Conservation (phyloP, 2,888 invertebrate genomes). For the Dione juno region DNA sequence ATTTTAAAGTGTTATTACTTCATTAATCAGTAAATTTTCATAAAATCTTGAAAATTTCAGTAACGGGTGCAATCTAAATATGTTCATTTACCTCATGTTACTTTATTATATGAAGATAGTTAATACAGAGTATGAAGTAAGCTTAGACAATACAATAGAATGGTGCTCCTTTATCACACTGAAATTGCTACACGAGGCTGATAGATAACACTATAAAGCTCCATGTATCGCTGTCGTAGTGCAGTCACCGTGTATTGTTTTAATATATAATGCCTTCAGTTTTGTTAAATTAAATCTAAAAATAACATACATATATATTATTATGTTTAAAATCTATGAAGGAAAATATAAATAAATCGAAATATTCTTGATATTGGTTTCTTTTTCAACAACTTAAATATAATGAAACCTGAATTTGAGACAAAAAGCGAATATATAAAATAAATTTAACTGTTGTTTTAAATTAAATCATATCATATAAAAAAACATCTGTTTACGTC, state of each 20-base stretch:
- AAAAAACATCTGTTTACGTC: conserved; percentile 4
- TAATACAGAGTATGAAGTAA: conserved; percentile 19
- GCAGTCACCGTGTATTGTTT: conserved; percentile 28
- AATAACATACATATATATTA: neutral
- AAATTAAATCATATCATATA: neutral
- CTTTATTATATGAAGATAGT: conserved; percentile 1
- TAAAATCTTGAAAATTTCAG: too few relatives aligned
- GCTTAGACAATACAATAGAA: conserved; percentile 21
- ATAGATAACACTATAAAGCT: conserved; percentile 29
- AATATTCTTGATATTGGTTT: too few relatives aligned
- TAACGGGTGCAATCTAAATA: neutral
- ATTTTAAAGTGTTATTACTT: too few relatives aligned
- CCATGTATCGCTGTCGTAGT: conserved; percentile 26
- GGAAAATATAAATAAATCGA: too few relatives aligned
- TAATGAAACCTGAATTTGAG: too few relatives aligned
- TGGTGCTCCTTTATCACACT: conserved; percentile 23
- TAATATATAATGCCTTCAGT: conserved; percentile 21
- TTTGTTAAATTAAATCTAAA: neutral
- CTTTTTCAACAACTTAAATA: too few relatives aligned
- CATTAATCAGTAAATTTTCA: too few relatives aligned
- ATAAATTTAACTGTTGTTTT: too few relatives aligned
- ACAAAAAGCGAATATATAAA: too few relatives aligned
- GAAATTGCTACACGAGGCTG: conserved; percentile 28
- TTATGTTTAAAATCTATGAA: neutral
- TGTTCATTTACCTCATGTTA: neutral